These are phyloP conservation scores for Stomatorhinus ivindoensis DNA, from an alignment of 2,113 vertebrate genomes.

Conservation along the genomic window DNA sequence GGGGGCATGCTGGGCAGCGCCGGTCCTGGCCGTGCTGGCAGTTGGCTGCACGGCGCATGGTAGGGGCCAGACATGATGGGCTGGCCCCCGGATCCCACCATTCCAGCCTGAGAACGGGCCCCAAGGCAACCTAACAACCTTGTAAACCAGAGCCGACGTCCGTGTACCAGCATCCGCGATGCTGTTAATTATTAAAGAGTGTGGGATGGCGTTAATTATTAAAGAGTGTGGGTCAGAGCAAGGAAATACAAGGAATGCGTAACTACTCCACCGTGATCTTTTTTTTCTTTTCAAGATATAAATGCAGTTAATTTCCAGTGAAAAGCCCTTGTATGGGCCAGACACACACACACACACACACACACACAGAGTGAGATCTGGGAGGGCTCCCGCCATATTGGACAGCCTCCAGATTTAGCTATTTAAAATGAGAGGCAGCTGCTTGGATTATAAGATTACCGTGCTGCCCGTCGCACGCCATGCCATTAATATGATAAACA, in stretches of 20 bases:
- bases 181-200: not conserved
- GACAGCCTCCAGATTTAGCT: not conserved
- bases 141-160: not conserved
- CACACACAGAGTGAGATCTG: not conserved
- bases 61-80: not conserved
- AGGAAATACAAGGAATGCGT: constrained; percentile 8
- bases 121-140: not conserved
- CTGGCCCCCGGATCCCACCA: not conserved
- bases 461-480: not conserved
- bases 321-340: not conserved
- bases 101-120: not conserved
- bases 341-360: not conserved
- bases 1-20: not conserved
- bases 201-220: not conserved
- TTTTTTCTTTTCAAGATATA: not conserved
- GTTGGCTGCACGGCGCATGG: not conserved
- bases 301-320: not conserved
- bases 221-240: not conserved
- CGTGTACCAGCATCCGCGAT: not conserved
- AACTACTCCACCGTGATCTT: constrained; percentile 3
- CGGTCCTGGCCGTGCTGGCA: not conserved
- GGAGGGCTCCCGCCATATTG: not conserved
- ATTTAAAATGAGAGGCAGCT: not conserved
- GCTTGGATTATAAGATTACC: not conserved
- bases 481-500: not conserved